Percentiles rank a stretch among this genome's conserved stretches.
phyloP scores from a whole-genome alignment of 1,140 invertebrate genomes.

The Apocrypta bakeri region DNA sequence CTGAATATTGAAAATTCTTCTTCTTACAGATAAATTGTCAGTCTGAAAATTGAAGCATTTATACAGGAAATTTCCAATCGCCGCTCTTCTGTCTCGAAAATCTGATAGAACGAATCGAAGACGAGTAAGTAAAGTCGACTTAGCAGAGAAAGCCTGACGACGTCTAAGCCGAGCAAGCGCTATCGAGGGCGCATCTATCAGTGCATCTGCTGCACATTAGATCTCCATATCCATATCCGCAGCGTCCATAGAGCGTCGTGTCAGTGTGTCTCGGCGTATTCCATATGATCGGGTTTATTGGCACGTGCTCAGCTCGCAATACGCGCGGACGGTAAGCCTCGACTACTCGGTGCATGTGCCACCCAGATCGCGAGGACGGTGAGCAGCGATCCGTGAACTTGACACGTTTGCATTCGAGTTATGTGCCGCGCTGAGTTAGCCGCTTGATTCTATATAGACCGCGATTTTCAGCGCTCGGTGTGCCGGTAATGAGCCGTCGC shows the following conservation, averaged over 20 bases:
- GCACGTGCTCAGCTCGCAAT: slow-evolving; percentile 41
- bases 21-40: too few relatives aligned
- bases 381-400: slow-evolving; percentile 57
- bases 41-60: too few relatives aligned
- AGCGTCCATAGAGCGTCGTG: neutral
- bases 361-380: slow-evolving; percentile 59
- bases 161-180: neutral
- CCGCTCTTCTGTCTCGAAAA: neutral
- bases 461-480: slow-evolving; percentile 36
- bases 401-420: slow-evolving; percentile 61
- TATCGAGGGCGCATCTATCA: neutral
- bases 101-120: neutral
- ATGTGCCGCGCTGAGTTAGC: slow-evolving; percentile 59
- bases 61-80: too few relatives aligned
- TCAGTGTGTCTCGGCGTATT: slow-evolving; percentile 46
- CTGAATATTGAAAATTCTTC: too few relatives aligned
- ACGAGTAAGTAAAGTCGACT: neutral
- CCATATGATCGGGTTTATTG: slow-evolving; percentile 47
- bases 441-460: slow-evolving; percentile 47
- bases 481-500: slow-evolving; percentile 58
- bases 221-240: too few relatives aligned
- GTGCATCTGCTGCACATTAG: neutral
- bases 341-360: slow-evolving; percentile 39
- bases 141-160: neutral
- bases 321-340: slow-evolving; percentile 40